Evolutionary conservation across 2,888 invertebrate species (phyloP).

Genomic region (Microctonus brassicae): DNA sequence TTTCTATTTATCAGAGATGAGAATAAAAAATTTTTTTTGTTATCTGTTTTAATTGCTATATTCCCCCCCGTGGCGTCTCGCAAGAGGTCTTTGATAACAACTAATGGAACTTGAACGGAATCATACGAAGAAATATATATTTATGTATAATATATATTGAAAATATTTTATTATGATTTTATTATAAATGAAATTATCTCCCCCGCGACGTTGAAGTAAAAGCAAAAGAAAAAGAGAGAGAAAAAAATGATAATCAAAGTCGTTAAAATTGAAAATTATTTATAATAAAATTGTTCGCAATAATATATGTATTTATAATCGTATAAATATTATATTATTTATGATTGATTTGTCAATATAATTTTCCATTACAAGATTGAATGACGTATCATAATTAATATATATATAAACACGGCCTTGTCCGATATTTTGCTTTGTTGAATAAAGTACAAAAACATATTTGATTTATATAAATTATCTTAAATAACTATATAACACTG

Average conservation of each 20-base stretch:
- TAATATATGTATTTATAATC: not conserved
- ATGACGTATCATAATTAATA: not conserved
- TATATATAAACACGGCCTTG: conserved; percentile 14
- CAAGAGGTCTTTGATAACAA: conserved; percentile 53
- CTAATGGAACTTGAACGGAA: conserved; percentile 54
- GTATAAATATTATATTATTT: not conserved
- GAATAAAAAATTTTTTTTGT: not conserved
- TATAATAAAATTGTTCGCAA: conserved; percentile 10
- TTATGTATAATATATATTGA: not conserved
- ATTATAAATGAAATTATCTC: conserved; percentile 22
- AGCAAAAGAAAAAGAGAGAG: too few species aligned
- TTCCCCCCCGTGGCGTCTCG: conserved; percentile 62
- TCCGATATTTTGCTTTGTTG: conserved; percentile 10
- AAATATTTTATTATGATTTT: not conserved
- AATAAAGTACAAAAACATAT: not conserved
- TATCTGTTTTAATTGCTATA: conserved; percentile 55
- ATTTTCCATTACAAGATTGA: conserved; percentile 18
- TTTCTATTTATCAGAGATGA: not conserved
- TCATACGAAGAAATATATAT: conserved; percentile 38
- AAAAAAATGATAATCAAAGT: conserved; percentile 13
- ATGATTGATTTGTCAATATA: not conserved
- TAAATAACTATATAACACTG: too few species aligned
- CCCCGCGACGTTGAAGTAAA: conserved; percentile 22
- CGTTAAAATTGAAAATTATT: conserved; percentile 16
- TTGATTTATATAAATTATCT: not conserved